Evolutionary conservation across 2,113 vertebrate genomes (phyloP), one percentile per base, ranked within the genome.

Genomic region (Lophochroa leadbeateri): DNA sequence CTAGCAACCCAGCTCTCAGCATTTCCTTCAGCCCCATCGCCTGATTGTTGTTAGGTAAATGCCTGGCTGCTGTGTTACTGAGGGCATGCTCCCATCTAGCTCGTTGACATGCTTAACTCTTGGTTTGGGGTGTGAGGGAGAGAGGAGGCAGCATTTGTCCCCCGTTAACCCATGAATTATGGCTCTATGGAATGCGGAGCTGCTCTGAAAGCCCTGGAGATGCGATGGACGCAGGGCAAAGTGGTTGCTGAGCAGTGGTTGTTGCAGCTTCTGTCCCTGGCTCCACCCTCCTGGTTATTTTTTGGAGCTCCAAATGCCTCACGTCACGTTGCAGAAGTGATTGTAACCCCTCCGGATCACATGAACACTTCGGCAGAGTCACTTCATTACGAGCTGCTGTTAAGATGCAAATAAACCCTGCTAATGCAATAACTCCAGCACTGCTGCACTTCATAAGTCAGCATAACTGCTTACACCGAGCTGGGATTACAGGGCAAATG

Each of bases 321-420:
- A 85, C 50, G n/a, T 97, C 88, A 57, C 64, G 75, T 90, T 95
- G 96, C 94, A 97, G 91, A 92, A 94, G 82, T 39, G 90, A 69
- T 84, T 61, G 81, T 94, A 86, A 58, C 95, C 91, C 88, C 81
- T 82, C 86, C 0, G 16, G 74, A 91, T 93, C 94, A 93, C 90
- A 57, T 86, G 91, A 92, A 76, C 69, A 27, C 77, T 93, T 96
- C 49, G 52, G 86, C 82, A 86, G 83, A 90, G 75, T 61, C 90
- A 81, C 82, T 95, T 92, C 69, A 53, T 85, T 88, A 87, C 69
- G 33, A 84, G 53, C 91, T 93, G 87, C 92, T 67, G 69, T 95
- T 92, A 86, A 92, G 85, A 89, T 92, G 90, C 89, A 95, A 88
- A 96, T 94, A 90, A 84, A 87, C 20, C 61, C 67, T 84, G 65